phyloP scores from a whole-genome alignment of 2,888 invertebrate species.

The Melipona beecheii region DNA sequence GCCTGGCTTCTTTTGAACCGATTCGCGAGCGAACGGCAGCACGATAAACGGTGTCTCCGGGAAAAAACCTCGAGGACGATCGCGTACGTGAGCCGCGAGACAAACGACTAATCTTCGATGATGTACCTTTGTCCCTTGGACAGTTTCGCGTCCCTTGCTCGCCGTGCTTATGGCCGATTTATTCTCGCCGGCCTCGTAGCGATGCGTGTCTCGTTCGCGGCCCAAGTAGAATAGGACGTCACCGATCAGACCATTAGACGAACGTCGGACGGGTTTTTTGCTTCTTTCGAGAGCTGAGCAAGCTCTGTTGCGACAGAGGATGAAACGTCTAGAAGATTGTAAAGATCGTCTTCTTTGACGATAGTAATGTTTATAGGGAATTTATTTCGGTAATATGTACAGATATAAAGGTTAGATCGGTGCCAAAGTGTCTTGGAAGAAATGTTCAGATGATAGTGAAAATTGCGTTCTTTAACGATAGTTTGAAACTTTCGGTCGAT shows the following conservation, averaged over 20 bases:
- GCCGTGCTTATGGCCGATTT: conserved; percentile 37
- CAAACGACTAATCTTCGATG: conserved; percentile 67
- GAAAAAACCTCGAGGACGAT: conserved; percentile 59
- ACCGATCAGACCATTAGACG: conserved; percentile 37
- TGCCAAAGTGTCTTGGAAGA: too few species aligned
- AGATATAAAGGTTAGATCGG: too few species aligned
- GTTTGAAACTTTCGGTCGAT: too few species aligned
- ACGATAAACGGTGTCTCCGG: conserved; percentile 48
- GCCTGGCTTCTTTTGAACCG: conserved; percentile 65
- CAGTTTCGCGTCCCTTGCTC: conserved; percentile 11
- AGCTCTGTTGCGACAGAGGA: background rate
- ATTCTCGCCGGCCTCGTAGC: conserved; percentile 26
- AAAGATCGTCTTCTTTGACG: too few species aligned
- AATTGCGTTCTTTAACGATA: too few species aligned
- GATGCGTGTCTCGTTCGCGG: conserved; percentile 9
- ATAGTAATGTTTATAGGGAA: too few species aligned
- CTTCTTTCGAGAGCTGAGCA: background rate
- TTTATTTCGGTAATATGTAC: too few species aligned
- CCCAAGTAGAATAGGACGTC: conserved; percentile 41
- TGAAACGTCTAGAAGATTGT: background rate
- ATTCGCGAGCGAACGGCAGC: conserved; percentile 48
- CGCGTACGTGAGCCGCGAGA: conserved; percentile 73
- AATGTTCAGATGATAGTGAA: too few species aligned
- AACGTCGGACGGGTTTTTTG: background rate
- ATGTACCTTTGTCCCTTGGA: conserved; percentile 20